A percentile compares a stretch with the other conserved stretches of the same genome.
phyloP scores from a whole-genome alignment of 1,140 invertebrate genomes.

The Drosophila rhopaloa region DNA sequence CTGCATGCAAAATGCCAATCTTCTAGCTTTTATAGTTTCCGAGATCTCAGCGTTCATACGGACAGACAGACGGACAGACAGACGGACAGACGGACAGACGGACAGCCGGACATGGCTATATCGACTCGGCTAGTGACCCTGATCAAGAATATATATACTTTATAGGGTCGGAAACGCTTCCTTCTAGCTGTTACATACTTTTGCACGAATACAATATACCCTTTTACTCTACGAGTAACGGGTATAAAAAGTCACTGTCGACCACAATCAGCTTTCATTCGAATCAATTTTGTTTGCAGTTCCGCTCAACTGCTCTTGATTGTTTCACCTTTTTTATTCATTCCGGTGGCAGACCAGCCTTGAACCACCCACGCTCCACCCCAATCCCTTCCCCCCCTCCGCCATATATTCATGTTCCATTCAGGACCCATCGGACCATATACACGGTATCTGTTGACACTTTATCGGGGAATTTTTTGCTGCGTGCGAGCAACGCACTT shows the following conservation, averaged over 20 bases:
- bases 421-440: constrained; percentile 11
- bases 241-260: constrained; percentile 4
- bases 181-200: too few relatives aligned
- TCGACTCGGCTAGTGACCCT: too few relatives aligned
- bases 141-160: too few relatives aligned
- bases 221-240: too few relatives aligned
- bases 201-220: too few relatives aligned
- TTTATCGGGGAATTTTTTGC: constrained; percentile 29
- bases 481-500: constrained; percentile 22
- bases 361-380: neutral
- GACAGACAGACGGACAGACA: too few relatives aligned
- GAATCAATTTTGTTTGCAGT: constrained; percentile 33
- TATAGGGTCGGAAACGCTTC: too few relatives aligned
- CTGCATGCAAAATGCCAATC: too few relatives aligned
- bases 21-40: too few relatives aligned
- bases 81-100: too few relatives aligned
- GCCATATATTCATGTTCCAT: constrained; percentile 7
- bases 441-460: constrained; percentile 40
- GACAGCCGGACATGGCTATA: too few relatives aligned
- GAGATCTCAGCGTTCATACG: too few relatives aligned
- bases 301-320: constrained; percentile 12
- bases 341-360: constrained; percentile 1
- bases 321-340: constrained; percentile 12
- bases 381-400: neutral
- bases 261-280: constrained; percentile 15